These are phyloP conservation scores for Dendrolimus pini DNA, from an alignment of 2,888 invertebrate genomes.

Conservation along the genomic window DNA sequence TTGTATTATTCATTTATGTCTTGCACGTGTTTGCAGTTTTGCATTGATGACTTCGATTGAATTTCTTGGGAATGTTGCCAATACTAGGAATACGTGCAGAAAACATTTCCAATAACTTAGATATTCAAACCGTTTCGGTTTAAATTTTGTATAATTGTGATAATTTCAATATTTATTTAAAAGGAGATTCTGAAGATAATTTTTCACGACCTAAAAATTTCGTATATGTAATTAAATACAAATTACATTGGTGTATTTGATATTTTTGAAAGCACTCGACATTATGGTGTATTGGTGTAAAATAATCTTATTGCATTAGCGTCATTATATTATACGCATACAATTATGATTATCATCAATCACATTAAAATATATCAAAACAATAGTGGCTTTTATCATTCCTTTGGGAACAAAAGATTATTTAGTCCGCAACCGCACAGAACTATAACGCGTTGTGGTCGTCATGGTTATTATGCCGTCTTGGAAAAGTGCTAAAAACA, in stretches of 20 bases:
- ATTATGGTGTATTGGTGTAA: too few relatives aligned
- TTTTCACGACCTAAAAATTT: too few relatives aligned
- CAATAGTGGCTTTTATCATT: slow-evolving; percentile 24
- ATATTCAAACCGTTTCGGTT: neutral
- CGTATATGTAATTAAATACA: too few relatives aligned
- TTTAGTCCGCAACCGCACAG: slow-evolving; percentile 31
- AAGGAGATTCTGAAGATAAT: too few relatives aligned
- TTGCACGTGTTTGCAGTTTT: neutral
- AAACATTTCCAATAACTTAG: neutral
- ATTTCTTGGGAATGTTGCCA: neutral
- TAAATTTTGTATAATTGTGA: too few relatives aligned
- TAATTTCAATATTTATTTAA: too few relatives aligned
- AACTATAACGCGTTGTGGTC: slow-evolving; percentile 38
- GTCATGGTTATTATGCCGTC: slow-evolving; percentile 14
- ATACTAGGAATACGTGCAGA: neutral
- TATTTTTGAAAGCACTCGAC: too few relatives aligned
- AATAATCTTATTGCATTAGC: too few relatives aligned
- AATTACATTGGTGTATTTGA: too few relatives aligned
- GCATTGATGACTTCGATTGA: neutral
- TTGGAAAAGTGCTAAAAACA: neutral
- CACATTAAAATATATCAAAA: slow-evolving; percentile 1
- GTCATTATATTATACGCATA: too few relatives aligned
- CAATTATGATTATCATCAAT: neutral
- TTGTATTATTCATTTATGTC: neutral
- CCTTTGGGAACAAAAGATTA: slow-evolving; percentile 30